phyloP scores from a whole-genome alignment of 2,888 invertebrate genomes.

The Cheilosia vernalis region DNA sequence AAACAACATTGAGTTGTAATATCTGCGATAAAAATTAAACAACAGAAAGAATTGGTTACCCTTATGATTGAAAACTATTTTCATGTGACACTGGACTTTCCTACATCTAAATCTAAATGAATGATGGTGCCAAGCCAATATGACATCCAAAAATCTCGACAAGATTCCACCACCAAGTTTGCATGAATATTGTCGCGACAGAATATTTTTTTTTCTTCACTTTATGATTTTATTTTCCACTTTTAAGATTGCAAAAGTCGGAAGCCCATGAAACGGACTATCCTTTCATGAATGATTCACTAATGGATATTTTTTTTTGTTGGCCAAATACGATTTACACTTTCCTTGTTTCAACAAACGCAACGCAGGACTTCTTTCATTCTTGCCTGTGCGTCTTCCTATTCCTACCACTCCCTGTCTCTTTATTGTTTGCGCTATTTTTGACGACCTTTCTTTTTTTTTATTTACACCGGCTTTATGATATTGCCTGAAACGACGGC shows the following conservation, averaged over 20 bases:
- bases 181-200: no score
- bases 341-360: conserved; percentile 39
- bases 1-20: no score
- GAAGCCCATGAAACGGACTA: conserved; percentile 40
- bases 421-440: conserved; percentile 62
- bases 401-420: conserved; percentile 12
- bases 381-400: conserved; percentile 10
- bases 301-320: conserved; percentile 24
- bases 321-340: conserved; percentile 53
- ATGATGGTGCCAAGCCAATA: no score
- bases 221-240: conserved; percentile 4
- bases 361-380: conserved; percentile 22
- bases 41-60: no score
- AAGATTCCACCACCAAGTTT: no score
- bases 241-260: conserved; percentile 5
- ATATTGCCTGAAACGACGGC: conserved; percentile 13
- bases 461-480: conserved; percentile 55
- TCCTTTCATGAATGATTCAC: conserved; percentile 58
- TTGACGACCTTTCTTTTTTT: conserved; percentile 59
- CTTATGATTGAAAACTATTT: no score
- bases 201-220: not conserved
- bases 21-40: no score
- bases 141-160: no score
- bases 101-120: no score
- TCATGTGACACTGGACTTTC: no score